phyloP scores from a whole-genome alignment of 2,888 invertebrate genomes.

The Drosophila merina region DNA sequence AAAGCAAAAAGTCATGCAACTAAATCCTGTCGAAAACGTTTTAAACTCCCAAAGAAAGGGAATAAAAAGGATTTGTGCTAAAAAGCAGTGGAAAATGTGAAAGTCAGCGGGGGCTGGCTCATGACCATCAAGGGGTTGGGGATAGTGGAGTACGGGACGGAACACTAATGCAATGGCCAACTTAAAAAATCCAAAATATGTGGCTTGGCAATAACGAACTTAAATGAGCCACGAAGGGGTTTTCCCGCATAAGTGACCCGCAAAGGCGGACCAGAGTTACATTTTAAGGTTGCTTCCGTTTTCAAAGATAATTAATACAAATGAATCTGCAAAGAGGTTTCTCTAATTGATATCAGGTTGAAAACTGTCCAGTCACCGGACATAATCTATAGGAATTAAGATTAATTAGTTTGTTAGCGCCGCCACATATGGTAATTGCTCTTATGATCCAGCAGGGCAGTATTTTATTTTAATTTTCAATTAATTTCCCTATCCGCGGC shows the following conservation, averaged over 20 bases:
- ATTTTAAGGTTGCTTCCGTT: background rate
- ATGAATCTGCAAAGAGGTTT: background rate
- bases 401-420: background rate
- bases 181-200: constrained; percentile 28
- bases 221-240: constrained; percentile 19
- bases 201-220: constrained; percentile 26
- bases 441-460: background rate
- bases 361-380: background rate
- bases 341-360: background rate
- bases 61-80: constrained; percentile 68
- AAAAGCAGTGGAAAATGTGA: constrained; percentile 62
- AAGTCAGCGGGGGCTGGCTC: constrained; percentile 22
- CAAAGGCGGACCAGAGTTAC: background rate
- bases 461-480: background rate
- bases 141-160: background rate
- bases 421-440: background rate
- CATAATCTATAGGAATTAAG: background rate
- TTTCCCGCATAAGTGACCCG: background rate
- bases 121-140: background rate
- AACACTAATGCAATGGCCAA: constrained; percentile 38
- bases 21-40: constrained; percentile 75
- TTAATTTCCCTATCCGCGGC: background rate
- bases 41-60: constrained; percentile 62
- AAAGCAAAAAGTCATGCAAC: constrained; percentile 76
- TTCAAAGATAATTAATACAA: background rate